These are phyloP conservation scores for Dolichoris vasculosae DNA, from an alignment of 1,140 invertebrate genomes.

Conservation along the genomic window DNA sequence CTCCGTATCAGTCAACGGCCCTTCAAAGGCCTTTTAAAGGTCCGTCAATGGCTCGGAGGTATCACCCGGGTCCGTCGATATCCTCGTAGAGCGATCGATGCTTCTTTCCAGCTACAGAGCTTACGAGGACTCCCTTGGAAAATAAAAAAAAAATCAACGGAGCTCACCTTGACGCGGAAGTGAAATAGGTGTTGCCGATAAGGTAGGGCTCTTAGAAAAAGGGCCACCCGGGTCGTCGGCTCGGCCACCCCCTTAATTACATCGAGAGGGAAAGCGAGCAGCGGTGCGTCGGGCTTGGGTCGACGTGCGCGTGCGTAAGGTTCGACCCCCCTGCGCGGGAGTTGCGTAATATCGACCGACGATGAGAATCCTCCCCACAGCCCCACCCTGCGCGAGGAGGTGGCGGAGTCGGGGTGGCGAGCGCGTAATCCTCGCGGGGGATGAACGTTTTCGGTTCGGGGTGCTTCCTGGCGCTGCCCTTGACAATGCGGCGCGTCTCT, in stretches of 20 bases:
- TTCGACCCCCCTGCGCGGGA: neutral
- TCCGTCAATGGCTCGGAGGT: too few species aligned
- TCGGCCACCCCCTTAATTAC: neutral
- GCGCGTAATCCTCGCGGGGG: neutral
- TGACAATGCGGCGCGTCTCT: neutral
- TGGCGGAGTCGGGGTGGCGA: too few species aligned
- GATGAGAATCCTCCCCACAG: slow-evolving; percentile 58
- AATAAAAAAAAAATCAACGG: too few species aligned
- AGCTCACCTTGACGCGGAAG: too few species aligned
- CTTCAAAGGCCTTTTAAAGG: too few species aligned
- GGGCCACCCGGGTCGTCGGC: neutral
- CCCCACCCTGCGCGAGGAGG: slow-evolving; percentile 57
- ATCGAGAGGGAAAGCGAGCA: neutral
- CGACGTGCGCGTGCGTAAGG: slow-evolving; percentile 30
- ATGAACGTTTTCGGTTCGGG: neutral
- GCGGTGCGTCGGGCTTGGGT: slow-evolving; percentile 4
- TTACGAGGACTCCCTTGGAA: too few species aligned
- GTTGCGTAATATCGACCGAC: slow-evolving; percentile 64
- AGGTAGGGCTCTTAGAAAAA: neutral
- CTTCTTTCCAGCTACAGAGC: too few species aligned
- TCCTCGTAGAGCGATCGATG: too few species aligned
- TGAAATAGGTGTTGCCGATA: neutral
- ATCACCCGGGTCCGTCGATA: too few species aligned
- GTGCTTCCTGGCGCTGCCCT: neutral
- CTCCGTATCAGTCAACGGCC: too few species aligned